A percentile compares a stretch with the other conserved stretches of the same genome.
Conservation (phyloP, 2,113 vertebrate species). For the Xenus cinereus region DNA sequence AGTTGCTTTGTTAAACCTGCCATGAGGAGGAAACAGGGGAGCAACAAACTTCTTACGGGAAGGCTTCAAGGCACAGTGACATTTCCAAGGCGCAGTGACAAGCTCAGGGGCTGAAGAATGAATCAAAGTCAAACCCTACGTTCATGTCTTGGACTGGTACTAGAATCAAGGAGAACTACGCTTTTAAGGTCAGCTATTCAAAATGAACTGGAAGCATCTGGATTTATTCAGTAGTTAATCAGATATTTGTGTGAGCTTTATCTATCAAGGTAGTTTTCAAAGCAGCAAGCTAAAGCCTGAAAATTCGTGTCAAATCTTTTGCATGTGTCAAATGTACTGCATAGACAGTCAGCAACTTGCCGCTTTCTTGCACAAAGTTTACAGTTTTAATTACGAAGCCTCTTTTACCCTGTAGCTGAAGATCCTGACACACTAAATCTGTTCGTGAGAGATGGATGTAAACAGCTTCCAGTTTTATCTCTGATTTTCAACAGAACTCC, state of each 20-base stretch:
- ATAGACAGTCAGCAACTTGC: neutral
- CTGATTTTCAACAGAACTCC: neutral
- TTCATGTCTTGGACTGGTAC: slow-evolving; percentile 1
- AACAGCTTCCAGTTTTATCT: neutral
- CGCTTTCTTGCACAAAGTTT: neutral
- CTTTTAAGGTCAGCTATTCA: slow-evolving; percentile 42
- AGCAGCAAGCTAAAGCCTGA: neutral
- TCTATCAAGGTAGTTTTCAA: neutral
- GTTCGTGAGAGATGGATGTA: neutral
- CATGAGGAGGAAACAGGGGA: neutral
- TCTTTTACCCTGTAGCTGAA: neutral
- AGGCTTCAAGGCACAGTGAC: neutral
- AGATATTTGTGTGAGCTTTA: neutral
- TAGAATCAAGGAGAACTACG: neutral
- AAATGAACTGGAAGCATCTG: neutral
- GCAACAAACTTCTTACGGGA: neutral
- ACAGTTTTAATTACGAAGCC: neutral
- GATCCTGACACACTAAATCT: neutral
- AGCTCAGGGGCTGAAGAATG: slow-evolving; percentile 34
- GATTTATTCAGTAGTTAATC: neutral
- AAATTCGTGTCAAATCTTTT: neutral
- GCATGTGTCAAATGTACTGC: neutral
- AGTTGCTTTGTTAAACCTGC: neutral
- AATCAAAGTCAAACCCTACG: slow-evolving; percentile 1
- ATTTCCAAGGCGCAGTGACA: neutral